These are phyloP conservation scores for Aleiodes testaceus DNA, from an alignment of 2,888 invertebrate genomes.

Conservation along the genomic window DNA sequence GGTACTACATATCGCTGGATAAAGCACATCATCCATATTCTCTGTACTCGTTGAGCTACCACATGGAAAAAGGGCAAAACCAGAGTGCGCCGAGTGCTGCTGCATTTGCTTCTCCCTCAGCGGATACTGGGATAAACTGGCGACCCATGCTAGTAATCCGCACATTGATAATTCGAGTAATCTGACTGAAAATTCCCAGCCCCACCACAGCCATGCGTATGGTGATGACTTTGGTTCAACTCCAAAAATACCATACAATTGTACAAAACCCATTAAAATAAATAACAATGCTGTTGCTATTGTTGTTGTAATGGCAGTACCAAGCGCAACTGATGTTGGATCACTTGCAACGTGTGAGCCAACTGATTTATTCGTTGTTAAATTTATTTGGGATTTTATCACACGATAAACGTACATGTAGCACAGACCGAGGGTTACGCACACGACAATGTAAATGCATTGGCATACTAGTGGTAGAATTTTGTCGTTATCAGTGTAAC, in stretches of 20 bases:
- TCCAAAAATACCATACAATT: slow-evolving; percentile 86
- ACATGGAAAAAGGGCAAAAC: slow-evolving; percentile 87
- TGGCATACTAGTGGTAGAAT: slow-evolving; percentile 86
- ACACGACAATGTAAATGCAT: slow-evolving; percentile 89
- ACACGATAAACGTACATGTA: slow-evolving; percentile 90
- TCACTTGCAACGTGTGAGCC: slow-evolving; percentile 82
- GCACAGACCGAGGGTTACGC: slow-evolving; percentile 86
- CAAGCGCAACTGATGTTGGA: slow-evolving; percentile 76
- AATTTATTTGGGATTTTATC: slow-evolving; percentile 84
- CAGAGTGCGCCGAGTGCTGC: slow-evolving; percentile 74
- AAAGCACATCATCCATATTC: slow-evolving; percentile 87
- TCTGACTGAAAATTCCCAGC: slow-evolving; percentile 89
- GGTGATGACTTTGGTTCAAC: slow-evolving; percentile 74
- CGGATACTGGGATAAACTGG: slow-evolving; percentile 80
- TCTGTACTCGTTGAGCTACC: slow-evolving; percentile 86
- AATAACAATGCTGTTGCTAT: slow-evolving; percentile 90
- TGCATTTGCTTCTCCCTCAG: slow-evolving; percentile 79
- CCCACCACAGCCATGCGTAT: slow-evolving; percentile 90
- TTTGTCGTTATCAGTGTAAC: slow-evolving; percentile 72
- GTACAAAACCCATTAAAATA: slow-evolving; percentile 86
- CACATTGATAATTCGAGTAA: slow-evolving; percentile 92
- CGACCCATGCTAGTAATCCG: slow-evolving; percentile 89
- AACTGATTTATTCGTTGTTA: slow-evolving; percentile 65
- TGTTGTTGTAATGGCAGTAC: slow-evolving; percentile 91
- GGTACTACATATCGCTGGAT: slow-evolving; percentile 89